phyloP scores from a whole-genome alignment of 2,113 vertebrate species.

The Carlito syrichta region DNA sequence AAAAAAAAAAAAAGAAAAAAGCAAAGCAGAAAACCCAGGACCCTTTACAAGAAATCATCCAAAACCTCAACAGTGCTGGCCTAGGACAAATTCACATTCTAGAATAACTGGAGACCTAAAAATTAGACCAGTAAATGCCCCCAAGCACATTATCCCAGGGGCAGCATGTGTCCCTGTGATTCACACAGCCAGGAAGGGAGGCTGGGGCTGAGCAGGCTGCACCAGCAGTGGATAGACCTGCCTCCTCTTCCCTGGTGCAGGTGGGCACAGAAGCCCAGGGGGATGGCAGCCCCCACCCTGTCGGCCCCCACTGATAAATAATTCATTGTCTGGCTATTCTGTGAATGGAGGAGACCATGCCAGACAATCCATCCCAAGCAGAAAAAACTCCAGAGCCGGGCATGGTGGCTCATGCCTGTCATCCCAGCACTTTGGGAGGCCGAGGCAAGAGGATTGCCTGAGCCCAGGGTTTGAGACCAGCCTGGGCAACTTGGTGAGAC shows the following conservation, averaged over 20 bases:
- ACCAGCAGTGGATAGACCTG: not conserved
- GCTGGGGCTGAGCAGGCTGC: not conserved
- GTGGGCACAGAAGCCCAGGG: not conserved
- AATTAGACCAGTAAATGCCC: fast-evolving
- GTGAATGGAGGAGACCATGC: fast-evolving
- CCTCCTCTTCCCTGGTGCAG: not conserved
- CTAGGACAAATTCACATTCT: not conserved
- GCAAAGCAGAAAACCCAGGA: too few relatives aligned
- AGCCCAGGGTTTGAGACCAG: too few relatives aligned
- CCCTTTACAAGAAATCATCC: not conserved
- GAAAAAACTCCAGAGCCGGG: not conserved
- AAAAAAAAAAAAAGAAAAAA: too few relatives aligned
- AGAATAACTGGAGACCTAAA: not conserved
- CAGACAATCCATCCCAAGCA: too few relatives aligned
- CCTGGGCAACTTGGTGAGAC: too few relatives aligned
- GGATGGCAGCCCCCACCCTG: not conserved
- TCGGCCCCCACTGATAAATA: not conserved
- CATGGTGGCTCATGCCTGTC: too few relatives aligned
- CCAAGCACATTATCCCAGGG: fast-evolving
- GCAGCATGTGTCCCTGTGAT: fast-evolving
- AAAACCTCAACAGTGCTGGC: not conserved
- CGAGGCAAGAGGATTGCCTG: too few relatives aligned
- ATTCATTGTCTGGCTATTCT: not conserved
- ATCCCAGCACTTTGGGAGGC: too few relatives aligned
- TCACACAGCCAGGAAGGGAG: fast-evolving